Evolutionary conservation across 92 coral and sea anemone species (phyloP).

Genomic region (Plumapathes pennacea): DNA sequence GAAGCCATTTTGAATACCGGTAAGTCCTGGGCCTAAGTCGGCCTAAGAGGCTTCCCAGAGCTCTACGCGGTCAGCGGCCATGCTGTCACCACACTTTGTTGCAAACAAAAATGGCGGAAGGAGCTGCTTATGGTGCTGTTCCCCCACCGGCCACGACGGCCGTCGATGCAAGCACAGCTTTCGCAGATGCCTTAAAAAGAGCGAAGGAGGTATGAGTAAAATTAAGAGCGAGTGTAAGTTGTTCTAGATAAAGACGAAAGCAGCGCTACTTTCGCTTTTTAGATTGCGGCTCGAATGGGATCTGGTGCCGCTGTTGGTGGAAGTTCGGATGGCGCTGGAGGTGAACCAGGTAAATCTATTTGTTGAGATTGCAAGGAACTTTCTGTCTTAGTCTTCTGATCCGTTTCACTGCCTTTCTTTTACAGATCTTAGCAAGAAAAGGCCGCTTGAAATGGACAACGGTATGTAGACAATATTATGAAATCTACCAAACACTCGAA

Average conservation of each 20-base stretch:
- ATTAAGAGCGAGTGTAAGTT: too few species aligned
- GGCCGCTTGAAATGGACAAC: conserved; percentile 44
- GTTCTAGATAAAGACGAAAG: too few species aligned
- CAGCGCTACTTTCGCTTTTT: too few species aligned
- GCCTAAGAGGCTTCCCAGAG: too few species aligned
- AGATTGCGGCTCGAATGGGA: conserved; percentile 96
- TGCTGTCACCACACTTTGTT: not conserved
- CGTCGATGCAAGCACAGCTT: conserved; percentile 72
- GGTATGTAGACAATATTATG: conserved; percentile 17
- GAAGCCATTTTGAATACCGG: too few species aligned
- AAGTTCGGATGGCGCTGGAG: too few species aligned
- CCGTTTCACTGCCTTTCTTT: conserved; percentile 2
- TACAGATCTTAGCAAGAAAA: conserved; percentile 48
- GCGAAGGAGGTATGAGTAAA: conserved; percentile 71
- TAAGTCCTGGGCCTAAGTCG: too few species aligned
- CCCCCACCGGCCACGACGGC: conserved; percentile 76
- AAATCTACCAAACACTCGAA: not conserved
- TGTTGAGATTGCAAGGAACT: too few species aligned
- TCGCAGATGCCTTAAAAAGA: conserved; percentile 90
- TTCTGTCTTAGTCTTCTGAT: too few species aligned
- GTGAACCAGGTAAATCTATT: too few species aligned
- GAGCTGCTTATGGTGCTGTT: conserved; percentile 58
- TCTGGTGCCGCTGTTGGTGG: conserved; percentile 43
- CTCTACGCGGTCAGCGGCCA: not conserved
- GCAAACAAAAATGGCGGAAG: conserved; percentile 83